Evolutionary conservation across 2,888 invertebrate genomes (phyloP).

Genomic region (Polydesmus complanatus): DNA sequence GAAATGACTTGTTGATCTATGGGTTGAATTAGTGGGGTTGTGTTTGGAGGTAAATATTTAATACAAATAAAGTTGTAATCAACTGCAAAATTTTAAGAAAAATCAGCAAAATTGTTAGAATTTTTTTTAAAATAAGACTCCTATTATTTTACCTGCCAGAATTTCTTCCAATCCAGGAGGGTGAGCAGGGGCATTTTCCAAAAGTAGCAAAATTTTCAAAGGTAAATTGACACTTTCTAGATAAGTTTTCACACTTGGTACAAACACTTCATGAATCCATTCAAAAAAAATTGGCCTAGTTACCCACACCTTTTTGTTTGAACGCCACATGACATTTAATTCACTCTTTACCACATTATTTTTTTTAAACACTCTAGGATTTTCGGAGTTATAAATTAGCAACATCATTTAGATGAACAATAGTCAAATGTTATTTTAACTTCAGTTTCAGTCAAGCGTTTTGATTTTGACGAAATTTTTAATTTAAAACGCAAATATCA

Average conservation of each 20-base stretch:
- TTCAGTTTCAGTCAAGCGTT: too few species aligned
- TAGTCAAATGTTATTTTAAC: too few species aligned
- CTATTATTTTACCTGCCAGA: too few species aligned
- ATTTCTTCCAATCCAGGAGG: conserved; percentile 18
- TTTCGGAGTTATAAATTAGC: conserved; percentile 15
- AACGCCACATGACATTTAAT: conserved; percentile 14
- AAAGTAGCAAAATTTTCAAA: conserved; percentile 23
- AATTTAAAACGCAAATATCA: too few species aligned
- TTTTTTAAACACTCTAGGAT: conserved; percentile 14
- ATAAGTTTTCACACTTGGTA: neutral
- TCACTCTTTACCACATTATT: conserved; percentile 13
- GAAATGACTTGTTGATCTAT: conserved; percentile 25
- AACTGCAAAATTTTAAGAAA: conserved; percentile 4
- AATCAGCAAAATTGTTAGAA: conserved; percentile 22
- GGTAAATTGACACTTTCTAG: neutral
- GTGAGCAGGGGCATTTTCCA: conserved; percentile 25
- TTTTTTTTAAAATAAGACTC: too few species aligned
- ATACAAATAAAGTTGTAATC: conserved; percentile 10
- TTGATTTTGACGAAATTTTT: too few species aligned
- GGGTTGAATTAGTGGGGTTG: conserved; percentile 25
- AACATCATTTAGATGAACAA: too few species aligned
- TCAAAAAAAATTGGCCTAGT: conserved; percentile 13
- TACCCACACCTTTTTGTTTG: conserved; percentile 14
- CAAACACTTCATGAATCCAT: conserved; percentile 6
- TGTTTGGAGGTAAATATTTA: conserved; percentile 16